phyloP scores from a whole-genome alignment of 2,888 invertebrate genomes.

The Onthophagus sagittarius region DNA sequence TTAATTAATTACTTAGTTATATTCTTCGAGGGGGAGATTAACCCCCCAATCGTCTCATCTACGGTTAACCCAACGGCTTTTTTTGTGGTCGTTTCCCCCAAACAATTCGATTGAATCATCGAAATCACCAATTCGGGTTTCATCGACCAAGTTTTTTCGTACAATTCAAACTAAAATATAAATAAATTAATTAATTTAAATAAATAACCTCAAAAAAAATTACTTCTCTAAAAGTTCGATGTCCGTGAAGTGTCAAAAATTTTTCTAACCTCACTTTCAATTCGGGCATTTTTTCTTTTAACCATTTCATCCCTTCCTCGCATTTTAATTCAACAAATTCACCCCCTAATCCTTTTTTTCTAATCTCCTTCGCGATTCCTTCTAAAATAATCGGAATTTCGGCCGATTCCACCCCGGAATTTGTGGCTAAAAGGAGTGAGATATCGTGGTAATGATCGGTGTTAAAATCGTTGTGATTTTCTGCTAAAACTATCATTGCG shows the following conservation, averaged over 20 bases:
- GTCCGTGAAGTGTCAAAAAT: slow-evolving; percentile 69
- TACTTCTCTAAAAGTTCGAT: slow-evolving; percentile 65
- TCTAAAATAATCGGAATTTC: slow-evolving; percentile 56
- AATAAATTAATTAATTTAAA: background rate
- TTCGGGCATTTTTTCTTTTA: slow-evolving; percentile 53
- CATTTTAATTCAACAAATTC: slow-evolving; percentile 53
- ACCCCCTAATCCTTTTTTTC: slow-evolving; percentile 43
- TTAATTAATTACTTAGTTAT: slow-evolving; percentile 18
- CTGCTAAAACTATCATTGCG: slow-evolving; percentile 54
- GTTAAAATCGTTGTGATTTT: slow-evolving; percentile 54
- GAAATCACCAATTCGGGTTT: slow-evolving; percentile 59
- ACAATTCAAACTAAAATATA: slow-evolving; percentile 60
- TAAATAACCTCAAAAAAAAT: background rate
- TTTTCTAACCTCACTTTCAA: slow-evolving; percentile 49
- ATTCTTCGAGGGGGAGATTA: slow-evolving; percentile 37
- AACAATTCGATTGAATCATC: slow-evolving; percentile 56
- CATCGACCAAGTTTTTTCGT: slow-evolving; percentile 62
- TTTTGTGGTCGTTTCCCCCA: slow-evolving; percentile 35
- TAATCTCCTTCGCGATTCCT: slow-evolving; percentile 37
- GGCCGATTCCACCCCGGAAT: slow-evolving; percentile 67
- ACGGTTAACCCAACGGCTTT: slow-evolving; percentile 37
- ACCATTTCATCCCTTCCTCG: slow-evolving; percentile 56
- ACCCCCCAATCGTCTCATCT: slow-evolving; percentile 50
- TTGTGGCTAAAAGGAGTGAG: slow-evolving; percentile 63
- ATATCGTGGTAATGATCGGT: slow-evolving; percentile 67